Evolutionary conservation across 2,797 vertebrate species (phyloP), one percentile per base, ranked within the genome.

Genomic region (Sebastolobus alascanus): DNA sequence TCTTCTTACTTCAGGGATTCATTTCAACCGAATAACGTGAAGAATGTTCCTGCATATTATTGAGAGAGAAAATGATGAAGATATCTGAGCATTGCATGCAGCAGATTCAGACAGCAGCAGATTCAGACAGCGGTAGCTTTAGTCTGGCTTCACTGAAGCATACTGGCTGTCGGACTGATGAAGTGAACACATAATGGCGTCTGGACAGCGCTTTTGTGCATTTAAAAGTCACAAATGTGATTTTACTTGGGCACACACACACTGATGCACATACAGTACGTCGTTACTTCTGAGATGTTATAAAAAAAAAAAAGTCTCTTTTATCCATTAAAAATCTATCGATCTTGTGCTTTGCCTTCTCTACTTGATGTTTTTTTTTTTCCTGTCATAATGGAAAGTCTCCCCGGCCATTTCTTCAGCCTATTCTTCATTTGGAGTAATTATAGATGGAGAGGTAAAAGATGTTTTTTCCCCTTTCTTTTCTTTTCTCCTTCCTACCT

Each of bases 361-460:
- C 77, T 88, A 55, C 83, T 86, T 90, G 89, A 94, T 89, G 89
- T 74, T 60, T 76, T 91, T 85, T 86, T 82, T 83, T 61, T 68
- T 71, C 50, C 71, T 54, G 83, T 92, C 92, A 93, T 94, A 94
- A 94, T 93, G 92, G 91, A 93, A 93, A 93, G 89, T 88, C 91
- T 93, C 85, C 76, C 69, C 5, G 38, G 81, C 90, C 91, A 92
- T 94, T 93, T 93, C 91, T 91, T 83, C 85, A 90, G 92, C 88
- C 91, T 86, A 92, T 94, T 94, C 92, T 94, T 94, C 92, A 94
- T 95, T 94, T 94, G 94, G 88, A 92, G 93, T 94, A 95, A 95
- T 95, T 95, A 95, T 92, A 92, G 93, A 93, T 89, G 85, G 90
- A 93, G 88, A 93, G 91, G 91, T 92, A 94, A 93, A 93, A 94